Conservation (phyloP, 2,113 vertebrate genomes). For the Oreotrochilus melanogaster region DNA sequence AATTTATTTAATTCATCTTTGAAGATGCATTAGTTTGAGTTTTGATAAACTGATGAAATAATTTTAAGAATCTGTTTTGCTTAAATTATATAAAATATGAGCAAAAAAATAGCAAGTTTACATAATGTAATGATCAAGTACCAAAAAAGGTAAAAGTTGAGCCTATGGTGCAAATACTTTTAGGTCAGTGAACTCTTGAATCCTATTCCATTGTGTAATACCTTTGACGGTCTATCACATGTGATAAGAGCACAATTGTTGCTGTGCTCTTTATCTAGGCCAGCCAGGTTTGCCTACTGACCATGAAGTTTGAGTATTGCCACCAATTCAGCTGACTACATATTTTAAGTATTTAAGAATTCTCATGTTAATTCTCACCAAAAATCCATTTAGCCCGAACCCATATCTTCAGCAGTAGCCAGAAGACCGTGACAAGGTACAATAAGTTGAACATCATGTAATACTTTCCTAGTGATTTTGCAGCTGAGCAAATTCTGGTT, state of each 20-base stretch:
- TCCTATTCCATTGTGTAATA: not conserved
- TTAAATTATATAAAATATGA: not conserved
- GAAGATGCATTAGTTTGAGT: not conserved
- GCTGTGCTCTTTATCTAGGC: not conserved
- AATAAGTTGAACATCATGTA: not conserved
- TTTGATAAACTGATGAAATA: not conserved
- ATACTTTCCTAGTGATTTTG: not conserved
- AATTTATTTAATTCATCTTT: not conserved
- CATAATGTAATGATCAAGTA: not conserved
- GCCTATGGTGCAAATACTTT: not conserved
- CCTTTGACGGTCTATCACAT: too few relatives aligned
- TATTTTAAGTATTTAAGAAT: not conserved
- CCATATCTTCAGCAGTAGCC: not conserved
- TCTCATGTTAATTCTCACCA: not conserved
- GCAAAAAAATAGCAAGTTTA: not conserved
- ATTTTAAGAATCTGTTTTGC: not conserved
- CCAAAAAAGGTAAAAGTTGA: not conserved
- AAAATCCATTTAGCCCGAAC: not conserved
- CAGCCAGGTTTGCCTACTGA: not conserved
- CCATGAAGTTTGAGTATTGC: not conserved
- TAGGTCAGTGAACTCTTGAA: not conserved
- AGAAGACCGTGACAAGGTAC: not conserved
- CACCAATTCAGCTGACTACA: not conserved
- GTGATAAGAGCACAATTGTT: too few relatives aligned
- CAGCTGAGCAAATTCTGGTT: not conserved